These are phyloP conservation scores for Myiagra hebetior DNA, from an alignment of 2,113 vertebrate genomes.

Conservation along the genomic window DNA sequence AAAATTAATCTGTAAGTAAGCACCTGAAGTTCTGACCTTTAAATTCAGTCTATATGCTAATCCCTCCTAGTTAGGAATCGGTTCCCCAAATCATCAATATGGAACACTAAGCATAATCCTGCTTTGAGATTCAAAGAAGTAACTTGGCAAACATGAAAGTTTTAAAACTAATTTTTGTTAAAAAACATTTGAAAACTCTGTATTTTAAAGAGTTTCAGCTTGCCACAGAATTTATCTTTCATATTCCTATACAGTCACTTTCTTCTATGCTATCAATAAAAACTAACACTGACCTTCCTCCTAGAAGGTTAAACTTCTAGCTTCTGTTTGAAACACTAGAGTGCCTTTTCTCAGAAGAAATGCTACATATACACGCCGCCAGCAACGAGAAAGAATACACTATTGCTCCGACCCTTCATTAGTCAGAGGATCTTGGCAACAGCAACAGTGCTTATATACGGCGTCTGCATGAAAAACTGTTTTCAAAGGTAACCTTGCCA, in stretches of 20 bases:
- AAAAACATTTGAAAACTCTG: constrained; percentile 48
- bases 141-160: constrained; percentile 24
- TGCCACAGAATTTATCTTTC: constrained; percentile 62
- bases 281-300: constrained; percentile 74
- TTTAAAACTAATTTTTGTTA: constrained; percentile 59
- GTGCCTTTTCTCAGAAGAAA: constrained; percentile 74
- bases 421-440: constrained; percentile 76
- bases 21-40: constrained; percentile 40
- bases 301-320: constrained; percentile 76
- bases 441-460: constrained; percentile 56
- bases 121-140: not conserved
- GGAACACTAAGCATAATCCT: not conserved
- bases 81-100: constrained; percentile 17
- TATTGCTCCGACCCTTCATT: constrained; percentile 70
- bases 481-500: constrained; percentile 85
- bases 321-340: constrained; percentile 70
- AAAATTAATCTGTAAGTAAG: not conserved
- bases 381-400: constrained; percentile 72
- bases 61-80: not conserved
- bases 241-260: constrained; percentile 60
- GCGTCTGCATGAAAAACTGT: constrained; percentile 76
- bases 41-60: constrained; percentile 52
- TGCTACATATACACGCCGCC: constrained; percentile 58
- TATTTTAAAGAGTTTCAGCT: constrained; percentile 53
- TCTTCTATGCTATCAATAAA: constrained; percentile 72